Evolutionary conservation across 2,113 vertebrate genomes (phyloP), one percentile per base, ranked within the genome.

Genomic region (Bos javanicus): DNA sequence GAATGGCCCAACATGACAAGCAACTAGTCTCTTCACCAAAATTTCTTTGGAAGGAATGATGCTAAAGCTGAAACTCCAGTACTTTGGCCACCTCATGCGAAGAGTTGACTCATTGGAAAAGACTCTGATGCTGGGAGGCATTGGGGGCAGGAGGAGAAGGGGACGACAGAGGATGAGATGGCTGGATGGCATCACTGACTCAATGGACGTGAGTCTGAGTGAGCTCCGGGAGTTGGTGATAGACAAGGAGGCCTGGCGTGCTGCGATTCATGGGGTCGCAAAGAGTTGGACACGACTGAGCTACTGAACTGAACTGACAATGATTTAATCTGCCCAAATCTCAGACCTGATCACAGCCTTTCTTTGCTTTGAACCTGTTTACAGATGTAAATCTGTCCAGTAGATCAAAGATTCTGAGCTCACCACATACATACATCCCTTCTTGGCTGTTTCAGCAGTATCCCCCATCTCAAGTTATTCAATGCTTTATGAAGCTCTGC

Each of bases 381-480:
- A 30, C 7, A 17, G 11, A 78, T 43, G 82, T 64, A 10, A 48
- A 64, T 25, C 1, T 74, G 23, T 82, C 57, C 17, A 85, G 17
- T 2, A 0, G 19, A 46, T 48, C 28, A 33, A 56, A 21, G 46
- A 33, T 15, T 48, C 17, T 21, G 33, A 85, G 89, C 19, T 54
- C 11, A 23, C 6, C 17, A 13, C 39, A 14, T 19, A 14, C 25
- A 16, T 23, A 74, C 10, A 39, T 39, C 46, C 52, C 39, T 52
- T 12, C 26, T 1, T 17, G 16, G 14, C 15, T 0, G 1, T 17
- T 88, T 16, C 28, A 14, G 56, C 28, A 60, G 8, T 8, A 26
- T 5, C 39, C 39, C 15, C 43, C 57, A 5, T 91, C 46, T n/a
- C 52, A 26, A 23, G 67, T 74, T 11, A 12, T 4, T 76, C 50